A percentile compares a stretch with the other conserved stretches of the same genome.
These are phyloP conservation scores for Siniperca scherzeri DNA, from an alignment of 2,797 vertebrate genomes.

Conservation along the genomic window DNA sequence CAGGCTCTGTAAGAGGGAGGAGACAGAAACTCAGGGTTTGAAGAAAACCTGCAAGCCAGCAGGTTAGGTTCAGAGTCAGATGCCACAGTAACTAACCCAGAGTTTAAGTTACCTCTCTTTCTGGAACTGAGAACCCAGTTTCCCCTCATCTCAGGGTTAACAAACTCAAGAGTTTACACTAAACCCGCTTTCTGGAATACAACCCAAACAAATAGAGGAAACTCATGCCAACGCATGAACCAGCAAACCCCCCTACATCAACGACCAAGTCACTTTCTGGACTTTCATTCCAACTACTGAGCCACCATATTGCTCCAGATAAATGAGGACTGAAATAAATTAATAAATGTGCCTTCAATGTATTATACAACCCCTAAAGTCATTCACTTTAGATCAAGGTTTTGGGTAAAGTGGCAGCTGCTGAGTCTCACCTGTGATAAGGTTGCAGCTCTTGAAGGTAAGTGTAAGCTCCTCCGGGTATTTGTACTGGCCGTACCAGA, in stretches of 20 bases:
- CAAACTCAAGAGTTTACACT: too few species aligned
- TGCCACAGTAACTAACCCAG: too few species aligned
- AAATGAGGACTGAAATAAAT: too few species aligned
- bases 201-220: not conserved
- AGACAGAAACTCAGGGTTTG: too few species aligned
- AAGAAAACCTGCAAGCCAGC: too few species aligned
- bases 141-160: too few species aligned
- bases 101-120: too few species aligned
- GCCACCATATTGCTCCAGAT: not conserved
- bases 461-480: conserved; percentile 90
- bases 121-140: too few species aligned
- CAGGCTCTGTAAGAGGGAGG: too few species aligned
- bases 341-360: not conserved
- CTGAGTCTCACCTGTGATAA: conserved; percentile 89
- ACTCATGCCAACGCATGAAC: not conserved
- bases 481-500: conserved; percentile 93
- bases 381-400: not conserved
- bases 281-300: not conserved
- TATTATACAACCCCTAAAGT: not conserved
- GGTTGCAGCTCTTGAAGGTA: conserved; percentile 96
- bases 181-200: not conserved
- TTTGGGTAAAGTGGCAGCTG: not conserved
- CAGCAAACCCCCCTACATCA: not conserved
- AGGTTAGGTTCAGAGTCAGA: too few species aligned
- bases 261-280: not conserved